Conservation (phyloP, 2,888 invertebrate species). For the Cordilura impudica region DNA sequence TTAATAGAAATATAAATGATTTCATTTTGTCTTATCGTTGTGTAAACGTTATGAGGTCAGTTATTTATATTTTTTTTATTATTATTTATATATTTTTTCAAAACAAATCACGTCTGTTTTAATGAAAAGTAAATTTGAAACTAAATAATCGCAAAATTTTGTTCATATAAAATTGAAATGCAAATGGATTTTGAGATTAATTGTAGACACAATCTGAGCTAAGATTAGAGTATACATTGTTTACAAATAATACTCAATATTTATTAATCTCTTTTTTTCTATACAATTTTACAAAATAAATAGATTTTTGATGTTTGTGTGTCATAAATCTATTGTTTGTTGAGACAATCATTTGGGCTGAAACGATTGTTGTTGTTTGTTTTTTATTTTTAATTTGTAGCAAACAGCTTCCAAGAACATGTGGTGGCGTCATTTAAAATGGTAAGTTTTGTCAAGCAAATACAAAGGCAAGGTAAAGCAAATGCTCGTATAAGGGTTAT, state of each 20-base stretch:
- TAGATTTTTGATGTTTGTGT: constrained; percentile 16
- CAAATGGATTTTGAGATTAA: not conserved
- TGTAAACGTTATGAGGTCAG: constrained; percentile 3
- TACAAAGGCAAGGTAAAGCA: too few species aligned
- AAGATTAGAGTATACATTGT: constrained; percentile 1
- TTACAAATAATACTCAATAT: not conserved
- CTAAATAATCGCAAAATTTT: constrained; percentile 48
- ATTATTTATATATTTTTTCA: constrained; percentile 4
- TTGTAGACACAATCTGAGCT: constrained; percentile 21
- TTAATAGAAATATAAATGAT: constrained; percentile 39
- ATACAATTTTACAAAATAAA: constrained; percentile 18
- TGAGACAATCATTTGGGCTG: not conserved
- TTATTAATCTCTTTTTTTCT: not conserved
- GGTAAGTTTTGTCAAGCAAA: constrained; percentile 24
- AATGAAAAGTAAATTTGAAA: constrained; percentile 51
- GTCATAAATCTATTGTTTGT: not conserved
- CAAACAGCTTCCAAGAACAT: constrained; percentile 39
- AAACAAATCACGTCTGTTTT: constrained; percentile 49
- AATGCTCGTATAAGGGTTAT: too few species aligned
- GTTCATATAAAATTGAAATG: constrained; percentile 13
- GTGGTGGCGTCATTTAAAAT: constrained; percentile 47
- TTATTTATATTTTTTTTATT: not conserved
- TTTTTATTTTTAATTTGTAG: not conserved
- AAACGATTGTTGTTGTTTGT: not conserved
- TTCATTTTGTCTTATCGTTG: constrained; percentile 56